Evolutionary conservation across 2,888 invertebrate genomes (phyloP).

Genomic region (Coelopa pilipes): DNA sequence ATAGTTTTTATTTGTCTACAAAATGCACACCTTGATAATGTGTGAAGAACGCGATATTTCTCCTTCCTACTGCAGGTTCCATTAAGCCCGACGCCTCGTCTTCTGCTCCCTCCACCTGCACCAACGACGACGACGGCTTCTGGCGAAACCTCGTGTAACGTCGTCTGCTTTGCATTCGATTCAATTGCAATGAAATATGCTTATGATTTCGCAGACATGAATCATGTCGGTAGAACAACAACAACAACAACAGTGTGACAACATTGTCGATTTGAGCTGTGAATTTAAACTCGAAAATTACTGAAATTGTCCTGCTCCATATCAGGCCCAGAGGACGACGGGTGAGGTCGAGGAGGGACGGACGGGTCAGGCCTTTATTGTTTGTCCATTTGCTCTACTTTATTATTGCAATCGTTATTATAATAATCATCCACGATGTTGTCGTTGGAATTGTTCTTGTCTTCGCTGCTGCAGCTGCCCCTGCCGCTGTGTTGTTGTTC

Average conservation of each 20-base stretch:
- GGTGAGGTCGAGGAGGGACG: background rate
- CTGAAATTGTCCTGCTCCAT: background rate
- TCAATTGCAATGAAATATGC: no score
- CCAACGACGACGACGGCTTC: no score
- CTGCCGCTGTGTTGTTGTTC: background rate
- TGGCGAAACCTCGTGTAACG: no score
- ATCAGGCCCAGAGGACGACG: background rate
- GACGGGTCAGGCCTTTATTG: conserved; percentile 16
- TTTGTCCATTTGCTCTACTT: conserved; percentile 31
- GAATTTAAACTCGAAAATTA: conserved; percentile 2
- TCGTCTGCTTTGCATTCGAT: no score
- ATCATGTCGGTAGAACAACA: no score
- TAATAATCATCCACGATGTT: background rate
- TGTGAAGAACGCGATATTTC: no score
- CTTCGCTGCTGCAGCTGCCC: background rate
- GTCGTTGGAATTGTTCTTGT: background rate
- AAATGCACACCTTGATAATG: no score
- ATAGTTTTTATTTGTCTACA: no score
- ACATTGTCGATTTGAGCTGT: background rate
- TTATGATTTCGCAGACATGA: no score
- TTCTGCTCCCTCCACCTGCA: no score
- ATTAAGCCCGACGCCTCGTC: no score
- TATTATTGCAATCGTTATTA: conserved; percentile 26
- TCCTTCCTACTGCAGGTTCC: no score
- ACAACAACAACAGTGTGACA: background rate